Base-by-base conservation (phyloP, 2,888 invertebrate species). In the Sisyra terminalis region DNA sequence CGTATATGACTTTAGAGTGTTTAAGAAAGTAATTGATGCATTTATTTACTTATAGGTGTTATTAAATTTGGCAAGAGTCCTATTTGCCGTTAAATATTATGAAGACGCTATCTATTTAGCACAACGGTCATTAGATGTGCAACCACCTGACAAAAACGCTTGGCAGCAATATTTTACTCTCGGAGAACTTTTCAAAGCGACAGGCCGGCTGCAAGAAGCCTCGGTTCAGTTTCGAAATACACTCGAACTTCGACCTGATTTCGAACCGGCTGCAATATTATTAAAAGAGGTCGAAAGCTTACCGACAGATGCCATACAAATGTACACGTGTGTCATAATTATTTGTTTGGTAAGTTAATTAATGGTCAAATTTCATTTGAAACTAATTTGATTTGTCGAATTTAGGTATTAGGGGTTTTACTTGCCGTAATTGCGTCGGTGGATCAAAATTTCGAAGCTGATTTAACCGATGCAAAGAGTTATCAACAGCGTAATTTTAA, bases 151-250 rank as follows among this genome's bases (percentile, higher is more conserved):
- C 56, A 80, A 84, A 55, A 84, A 81, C 56, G 82, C 87, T 2
- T 89, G 88, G 89, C 83, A 86, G 56, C 89, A 89, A 61, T 87
- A 89, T 65, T 86, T 88, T 59, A 88, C 88, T 5, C 71, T 90
- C 43, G 89, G 89, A 5, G 88, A 90, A 64, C 89, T 90, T 59
- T 84, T 88, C 57, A 88, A 87, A 65, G 85, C 87, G 1, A 87
- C 87, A 55, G 88, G 88, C 51, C 87, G 87, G 57, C 84, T 85
- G 64, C 78, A 86, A 67, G 88, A 89, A 63, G 88, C 89, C 31
- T 74, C 81, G 31, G 71, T 85, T 47, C 87, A 89, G 61, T 69
- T 89, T 48, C 72, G 79, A 50, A 86, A 86, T 55, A 79, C 87
- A 17, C 64, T 89, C 40, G 85, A 88, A 57, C 63, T 89, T 46